Conservation (phyloP, 2,113 vertebrate genomes). For the Ctenomys sociabilis region DNA sequence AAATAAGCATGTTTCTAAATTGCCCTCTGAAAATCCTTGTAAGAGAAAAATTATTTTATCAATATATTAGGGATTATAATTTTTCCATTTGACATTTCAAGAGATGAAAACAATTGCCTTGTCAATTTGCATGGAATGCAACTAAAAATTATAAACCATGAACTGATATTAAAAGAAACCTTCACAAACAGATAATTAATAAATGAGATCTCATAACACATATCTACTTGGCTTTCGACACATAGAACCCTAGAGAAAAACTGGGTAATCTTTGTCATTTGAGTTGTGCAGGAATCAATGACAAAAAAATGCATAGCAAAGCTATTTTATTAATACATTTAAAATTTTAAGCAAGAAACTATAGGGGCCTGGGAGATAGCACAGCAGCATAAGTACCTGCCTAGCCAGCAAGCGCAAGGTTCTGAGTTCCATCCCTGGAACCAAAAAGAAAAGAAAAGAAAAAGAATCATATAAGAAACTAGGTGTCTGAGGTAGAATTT, state of each 20-base stretch:
- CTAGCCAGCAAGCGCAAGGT: too few relatives aligned
- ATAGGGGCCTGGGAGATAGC: neutral
- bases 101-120: neutral
- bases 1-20: neutral
- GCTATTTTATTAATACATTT: neutral
- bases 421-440: too few relatives aligned
- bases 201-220: neutral
- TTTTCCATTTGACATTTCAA: slow-evolving; percentile 25
- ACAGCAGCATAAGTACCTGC: too few relatives aligned
- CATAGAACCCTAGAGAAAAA: neutral
- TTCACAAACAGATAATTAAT: neutral
- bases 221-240: neutral
- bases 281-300: neutral
- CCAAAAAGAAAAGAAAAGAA: too few relatives aligned
- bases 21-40: neutral
- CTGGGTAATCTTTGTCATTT: neutral
- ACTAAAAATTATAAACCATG: neutral
- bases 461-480: too few relatives aligned
- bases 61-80: neutral
- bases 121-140: neutral
- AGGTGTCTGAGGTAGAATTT: neutral
- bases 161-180: neutral
- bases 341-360: neutral
- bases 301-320: neutral
- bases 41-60: neutral